Evolutionary conservation across 2,797 vertebrate species (phyloP), one percentile per base, ranked within the genome.

Genomic region (Picus viridis): DNA sequence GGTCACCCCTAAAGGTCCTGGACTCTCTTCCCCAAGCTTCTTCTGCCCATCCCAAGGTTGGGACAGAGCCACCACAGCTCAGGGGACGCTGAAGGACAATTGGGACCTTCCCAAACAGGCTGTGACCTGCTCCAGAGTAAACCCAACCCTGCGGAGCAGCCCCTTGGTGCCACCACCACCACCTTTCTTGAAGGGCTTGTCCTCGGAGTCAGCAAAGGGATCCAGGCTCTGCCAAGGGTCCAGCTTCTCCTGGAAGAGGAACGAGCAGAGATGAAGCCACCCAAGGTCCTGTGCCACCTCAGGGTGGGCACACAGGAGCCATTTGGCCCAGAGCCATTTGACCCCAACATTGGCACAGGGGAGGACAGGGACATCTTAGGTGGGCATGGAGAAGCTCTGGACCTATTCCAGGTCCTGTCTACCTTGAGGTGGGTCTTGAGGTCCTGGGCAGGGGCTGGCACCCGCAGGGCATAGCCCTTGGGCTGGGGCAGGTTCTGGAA

Each of bases 151-250:
- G 3, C 20, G 16, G 26, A 36, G 29, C 49, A 2, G 10, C 34
- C 34, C 47, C 10, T 1, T 51, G 49, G 23, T 51, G 49, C 49
- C 47, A 10, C 49, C 49, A 12, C 22, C 47, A 4, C 24, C 72
- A 99, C 99, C 99, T 97, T 97, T 94, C 96, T 97, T 98, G 1
- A 99, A 96, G 0, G 98, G 98, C 65, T 98, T 99, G 3, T 98
- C 97, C 41, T 97, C 98, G 0, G 96, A 71, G 5, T 93, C 91
- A 2, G 94, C 68, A 3, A 99, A 99, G 16, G 98, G 98, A 89
- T 99, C 98, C 3, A 98, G 97, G 83, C 98, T 97, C 29, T 89
- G 93, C 99, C 99, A 99, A 0, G 97, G 97, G 61, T 98, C 97
- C 10, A 76, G 61, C 24, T 89, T 68, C 82, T 98, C 98, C 98